phyloP scores from a whole-genome alignment of 2,888 invertebrate species.

The Mythimna loreyi region DNA sequence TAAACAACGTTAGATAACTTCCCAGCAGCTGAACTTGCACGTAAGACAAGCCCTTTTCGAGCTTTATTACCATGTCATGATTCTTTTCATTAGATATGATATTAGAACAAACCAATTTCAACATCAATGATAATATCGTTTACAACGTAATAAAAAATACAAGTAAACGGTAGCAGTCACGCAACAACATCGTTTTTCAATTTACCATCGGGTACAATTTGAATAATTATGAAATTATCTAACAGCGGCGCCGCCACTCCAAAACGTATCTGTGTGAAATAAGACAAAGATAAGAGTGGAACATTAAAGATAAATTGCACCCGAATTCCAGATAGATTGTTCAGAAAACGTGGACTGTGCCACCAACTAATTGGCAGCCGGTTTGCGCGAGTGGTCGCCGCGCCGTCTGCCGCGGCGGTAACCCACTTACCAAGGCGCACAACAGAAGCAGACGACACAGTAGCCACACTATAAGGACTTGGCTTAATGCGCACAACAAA shows the following conservation, averaged over 20 bases:
- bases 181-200: conserved; percentile 68
- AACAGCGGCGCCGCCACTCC: conserved; percentile 42
- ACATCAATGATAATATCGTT: conserved; percentile 61
- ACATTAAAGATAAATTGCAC: conserved; percentile 50
- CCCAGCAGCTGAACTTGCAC: conserved; percentile 18
- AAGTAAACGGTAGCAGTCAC: conserved; percentile 73
- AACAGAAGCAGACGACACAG: conserved; percentile 63
- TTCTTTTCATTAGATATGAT: conserved; percentile 52
- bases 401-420: conserved; percentile 81
- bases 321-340: conserved; percentile 60
- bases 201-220: conserved; percentile 61
- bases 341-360: conserved; percentile 49
- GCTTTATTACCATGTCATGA: conserved; percentile 69
- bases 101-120: conserved; percentile 57
- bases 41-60: conserved; percentile 52
- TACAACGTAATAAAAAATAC: conserved; percentile 66
- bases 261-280: conserved; percentile 51
- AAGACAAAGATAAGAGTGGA: conserved; percentile 51
- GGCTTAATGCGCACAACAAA: conserved; percentile 54
- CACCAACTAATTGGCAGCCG: conserved; percentile 75
- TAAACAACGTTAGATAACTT: conserved; percentile 52
- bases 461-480: conserved; percentile 63
- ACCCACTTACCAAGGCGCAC: conserved; percentile 77
- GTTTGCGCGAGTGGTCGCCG: conserved; percentile 75
- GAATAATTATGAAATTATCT: conserved; percentile 66